Percentiles rank a stretch among this genome's conserved stretches.
These are phyloP conservation scores for Tribolium madens DNA, from an alignment of 1,140 invertebrate genomes.

Conservation along the genomic window DNA sequence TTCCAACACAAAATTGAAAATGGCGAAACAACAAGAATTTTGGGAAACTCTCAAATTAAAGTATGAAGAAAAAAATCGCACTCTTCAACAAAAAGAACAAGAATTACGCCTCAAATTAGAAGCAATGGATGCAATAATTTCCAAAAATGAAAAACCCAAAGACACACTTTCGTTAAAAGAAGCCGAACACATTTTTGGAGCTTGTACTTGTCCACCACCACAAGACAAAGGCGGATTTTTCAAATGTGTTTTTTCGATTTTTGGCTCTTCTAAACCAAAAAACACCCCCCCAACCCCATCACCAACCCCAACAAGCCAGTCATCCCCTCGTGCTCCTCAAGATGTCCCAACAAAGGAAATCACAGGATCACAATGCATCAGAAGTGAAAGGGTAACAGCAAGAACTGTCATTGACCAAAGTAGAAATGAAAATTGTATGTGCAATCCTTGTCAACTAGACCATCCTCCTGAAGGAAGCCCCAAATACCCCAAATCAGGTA, in stretches of 20 bases:
- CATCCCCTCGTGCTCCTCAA: background rate
- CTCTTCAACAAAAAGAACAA: background rate
- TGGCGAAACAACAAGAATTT: background rate
- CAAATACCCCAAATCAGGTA: too few relatives aligned
- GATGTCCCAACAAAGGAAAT: background rate
- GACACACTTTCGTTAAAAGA: background rate
- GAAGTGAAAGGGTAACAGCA: too few relatives aligned
- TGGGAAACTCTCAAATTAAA: conserved; percentile 9
- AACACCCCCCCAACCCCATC: background rate
- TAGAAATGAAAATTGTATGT: conserved; percentile 11
- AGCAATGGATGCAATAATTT: conserved; percentile 19
- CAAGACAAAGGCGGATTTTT: conserved; percentile 4
- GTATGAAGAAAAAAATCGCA: conserved; percentile 12
- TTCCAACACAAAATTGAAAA: background rate
- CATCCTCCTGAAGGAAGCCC: background rate
- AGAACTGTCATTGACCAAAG: background rate
- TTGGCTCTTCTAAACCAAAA: conserved; percentile 6
- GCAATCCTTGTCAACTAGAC: background rate
- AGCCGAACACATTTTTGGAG: background rate
- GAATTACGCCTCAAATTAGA: conserved; percentile 4
- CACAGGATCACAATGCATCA: background rate
- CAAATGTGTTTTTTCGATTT: background rate
- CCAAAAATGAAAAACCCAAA: background rate
- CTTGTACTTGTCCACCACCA: background rate
- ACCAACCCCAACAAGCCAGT: background rate